A percentile compares a stretch with the other conserved stretches of the same genome.
Conservation (phyloP, 1,140 invertebrate species). For the Pseudomyrmex dendroicus region DNA sequence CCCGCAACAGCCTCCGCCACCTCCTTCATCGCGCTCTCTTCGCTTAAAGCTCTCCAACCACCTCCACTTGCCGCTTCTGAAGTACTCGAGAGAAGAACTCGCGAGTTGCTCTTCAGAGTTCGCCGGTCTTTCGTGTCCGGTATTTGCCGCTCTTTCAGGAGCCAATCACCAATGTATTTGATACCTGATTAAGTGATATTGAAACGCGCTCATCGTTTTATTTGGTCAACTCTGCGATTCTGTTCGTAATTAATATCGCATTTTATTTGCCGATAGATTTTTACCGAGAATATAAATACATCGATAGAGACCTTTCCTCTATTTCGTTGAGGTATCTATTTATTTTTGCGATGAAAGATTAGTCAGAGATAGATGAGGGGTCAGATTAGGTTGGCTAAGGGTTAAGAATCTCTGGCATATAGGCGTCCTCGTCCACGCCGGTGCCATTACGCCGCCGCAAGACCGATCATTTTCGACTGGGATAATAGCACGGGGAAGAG, state of each 20-base stretch:
- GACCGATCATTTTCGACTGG: constrained; percentile 63
- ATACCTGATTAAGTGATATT: too few species aligned
- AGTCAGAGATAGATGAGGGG: not conserved
- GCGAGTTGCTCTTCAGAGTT: constrained; percentile 36
- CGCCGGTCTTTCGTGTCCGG: constrained; percentile 28
- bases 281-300: not conserved
- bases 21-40: constrained; percentile 47
- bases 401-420: constrained; percentile 28
- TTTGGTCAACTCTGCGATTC: too few species aligned
- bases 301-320: not conserved
- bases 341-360: constrained; percentile 39
- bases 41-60: constrained; percentile 34
- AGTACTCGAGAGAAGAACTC: constrained; percentile 38
- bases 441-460: constrained; percentile 47
- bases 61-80: constrained; percentile 28
- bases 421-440: constrained; percentile 19
- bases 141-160: constrained; percentile 47
- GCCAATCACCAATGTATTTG: not conserved
- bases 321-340: constrained; percentile 23
- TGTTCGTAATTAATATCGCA: too few species aligned
- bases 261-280: not conserved
- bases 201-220: too few species aligned
- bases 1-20: constrained; percentile 66
- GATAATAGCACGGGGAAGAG: constrained; percentile 62
- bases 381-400: constrained; percentile 32